Base-by-base conservation (phyloP, 2,797 vertebrate species). In the Nyctibius grandis region DNA sequence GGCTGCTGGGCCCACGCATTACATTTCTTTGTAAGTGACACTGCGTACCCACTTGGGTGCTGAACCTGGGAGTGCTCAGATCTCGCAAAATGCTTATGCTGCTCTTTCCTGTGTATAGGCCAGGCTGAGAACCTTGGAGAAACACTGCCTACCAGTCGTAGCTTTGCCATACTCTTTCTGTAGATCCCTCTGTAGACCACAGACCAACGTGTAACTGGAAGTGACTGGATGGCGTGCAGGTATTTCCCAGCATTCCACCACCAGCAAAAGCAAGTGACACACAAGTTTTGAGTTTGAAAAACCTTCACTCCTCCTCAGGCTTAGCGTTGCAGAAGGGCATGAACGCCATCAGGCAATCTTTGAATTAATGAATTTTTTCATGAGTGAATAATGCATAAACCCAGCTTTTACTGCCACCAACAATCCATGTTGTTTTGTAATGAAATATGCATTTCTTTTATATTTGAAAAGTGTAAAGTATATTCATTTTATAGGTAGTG, bases 381-480 rank as follows among this genome's bases (percentile, higher is more conserved):
- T 69, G 40, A 67, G 26, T 96, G 73, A 97, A 92, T 96, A 96
- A 96, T 97, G 36, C 78, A 92, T 93, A 83, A 94, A 69, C 9
- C 6, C 21, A 74, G 44, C 64, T 92, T 81, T 92, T 95, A 67
- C 44, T 85, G 86, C 89, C 87, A 79, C 70, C 63, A 79, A 51
- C 84, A 87, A 38, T 85, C 60, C 38, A 14, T 74, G 91, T 74
- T 89, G 86, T 79, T 96, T 79, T 77, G 28, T 73, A 80, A 93
- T 91, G 64, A 94, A 96, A 94, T 92, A 93, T 85, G 74, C 48
- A 93, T 96, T 96, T 94, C 50, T 93, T 95, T 92, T 89, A 42
- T 95, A 83, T 93, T 91, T 92, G 84, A 92, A 87, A 85, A 89
- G 89, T 0, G 3, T 76, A 34, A 88, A 75, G 86, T 85, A 81